phyloP scores from a whole-genome alignment of 2,113 vertebrate species.

The Dasyprocta punctata region DNA sequence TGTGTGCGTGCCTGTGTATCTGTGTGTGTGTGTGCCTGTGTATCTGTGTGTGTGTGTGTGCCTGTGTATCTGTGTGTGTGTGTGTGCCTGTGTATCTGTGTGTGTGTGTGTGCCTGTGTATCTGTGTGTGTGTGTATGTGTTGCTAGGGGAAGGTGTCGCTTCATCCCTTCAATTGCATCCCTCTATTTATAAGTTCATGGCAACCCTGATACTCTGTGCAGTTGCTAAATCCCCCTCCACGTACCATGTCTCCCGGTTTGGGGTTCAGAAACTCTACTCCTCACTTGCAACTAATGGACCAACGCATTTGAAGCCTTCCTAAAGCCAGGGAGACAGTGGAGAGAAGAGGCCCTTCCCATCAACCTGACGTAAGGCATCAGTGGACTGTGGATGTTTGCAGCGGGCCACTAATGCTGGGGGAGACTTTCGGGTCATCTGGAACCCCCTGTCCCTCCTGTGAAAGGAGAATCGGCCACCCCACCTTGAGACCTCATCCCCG shows the following conservation, averaged over 20 bases:
- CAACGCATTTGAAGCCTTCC: neutral
- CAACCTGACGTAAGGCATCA: neutral
- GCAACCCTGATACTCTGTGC: neutral
- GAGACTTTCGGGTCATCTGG: accelerated
- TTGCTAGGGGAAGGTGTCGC: neutral
- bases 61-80: neutral
- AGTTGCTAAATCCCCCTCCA: neutral
- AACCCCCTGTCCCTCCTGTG: neutral
- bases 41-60: neutral
- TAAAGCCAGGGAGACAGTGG: neutral
- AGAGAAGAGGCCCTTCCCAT: neutral
- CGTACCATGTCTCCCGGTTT: neutral
- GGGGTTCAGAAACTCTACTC: neutral
- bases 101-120: neutral
- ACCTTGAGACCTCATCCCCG: neutral
- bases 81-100: too few species aligned
- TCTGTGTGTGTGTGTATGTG: neutral
- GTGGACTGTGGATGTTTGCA: neutral
- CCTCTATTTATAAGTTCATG: neutral
- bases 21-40: neutral
- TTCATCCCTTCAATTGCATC: neutral
- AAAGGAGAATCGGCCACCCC: accelerated
- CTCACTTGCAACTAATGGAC: neutral
- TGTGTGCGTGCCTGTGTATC: too few species aligned
- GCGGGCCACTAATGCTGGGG: accelerated